A percentile compares a stretch with the other conserved stretches of the same genome.
Evolutionary conservation across 2,797 vertebrate species (phyloP).

Genomic region (Spinus pinus): DNA sequence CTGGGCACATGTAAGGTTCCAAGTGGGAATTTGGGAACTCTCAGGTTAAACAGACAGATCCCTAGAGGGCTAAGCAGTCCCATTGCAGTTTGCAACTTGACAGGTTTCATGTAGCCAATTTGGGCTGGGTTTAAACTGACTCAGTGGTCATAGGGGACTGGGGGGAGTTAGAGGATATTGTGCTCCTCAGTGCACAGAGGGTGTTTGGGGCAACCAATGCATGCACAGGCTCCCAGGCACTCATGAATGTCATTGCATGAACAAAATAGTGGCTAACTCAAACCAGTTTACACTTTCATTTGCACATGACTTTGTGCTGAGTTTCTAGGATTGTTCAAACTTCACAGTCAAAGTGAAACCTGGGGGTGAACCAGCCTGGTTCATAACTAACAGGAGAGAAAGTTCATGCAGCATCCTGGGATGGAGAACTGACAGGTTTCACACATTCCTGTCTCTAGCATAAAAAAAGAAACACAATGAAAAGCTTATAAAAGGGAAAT

Average conservation of each 20-base stretch:
- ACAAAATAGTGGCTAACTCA: neutral
- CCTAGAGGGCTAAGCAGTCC: neutral
- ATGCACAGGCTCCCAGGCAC: neutral
- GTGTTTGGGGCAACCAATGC: neutral
- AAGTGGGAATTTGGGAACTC: neutral
- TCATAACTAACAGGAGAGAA: neutral
- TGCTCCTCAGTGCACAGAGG: neutral
- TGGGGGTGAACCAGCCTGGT: neutral
- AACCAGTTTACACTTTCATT: neutral
- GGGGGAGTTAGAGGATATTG: neutral
- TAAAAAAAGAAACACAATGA: neutral
- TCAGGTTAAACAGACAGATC: neutral
- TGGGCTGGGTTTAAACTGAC: neutral
- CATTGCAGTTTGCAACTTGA: neutral
- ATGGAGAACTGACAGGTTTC: neutral
- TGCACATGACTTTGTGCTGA: neutral
- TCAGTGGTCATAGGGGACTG: neutral
- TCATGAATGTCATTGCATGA: neutral
- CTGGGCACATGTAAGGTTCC: neutral
- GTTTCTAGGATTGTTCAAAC: neutral
- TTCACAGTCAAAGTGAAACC: constrained; percentile 1
- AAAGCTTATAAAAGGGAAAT: neutral
- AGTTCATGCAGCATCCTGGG: neutral
- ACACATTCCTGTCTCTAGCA: neutral
- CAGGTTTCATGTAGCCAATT: neutral